Evolutionary conservation across 2,113 vertebrate genomes (phyloP).

Genomic region (Melozone crissalis): DNA sequence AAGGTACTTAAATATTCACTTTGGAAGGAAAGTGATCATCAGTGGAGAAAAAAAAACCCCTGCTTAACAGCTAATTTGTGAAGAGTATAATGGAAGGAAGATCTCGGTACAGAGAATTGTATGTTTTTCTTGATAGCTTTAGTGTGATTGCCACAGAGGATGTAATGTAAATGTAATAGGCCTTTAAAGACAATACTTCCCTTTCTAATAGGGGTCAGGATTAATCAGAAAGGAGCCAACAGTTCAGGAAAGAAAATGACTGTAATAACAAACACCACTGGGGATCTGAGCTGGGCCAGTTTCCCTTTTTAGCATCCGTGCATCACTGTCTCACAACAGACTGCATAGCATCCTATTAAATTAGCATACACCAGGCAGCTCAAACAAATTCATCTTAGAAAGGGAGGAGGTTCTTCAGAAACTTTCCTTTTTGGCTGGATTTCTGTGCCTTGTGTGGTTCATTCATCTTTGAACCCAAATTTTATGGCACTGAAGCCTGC

Average conservation of each 20-base stretch:
- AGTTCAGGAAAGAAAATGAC: conserved; percentile 27
- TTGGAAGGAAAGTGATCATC: conserved; percentile 1
- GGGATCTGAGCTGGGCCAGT: background rate
- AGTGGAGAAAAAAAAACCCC: background rate
- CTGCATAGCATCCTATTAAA: conserved; percentile 35
- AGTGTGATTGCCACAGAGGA: background rate
- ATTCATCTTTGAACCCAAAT: background rate
- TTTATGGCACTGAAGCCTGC: background rate
- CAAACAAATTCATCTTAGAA: conserved; percentile 20
- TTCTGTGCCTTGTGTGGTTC: background rate
- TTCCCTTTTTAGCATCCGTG: conserved; percentile 51
- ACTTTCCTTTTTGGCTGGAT: background rate
- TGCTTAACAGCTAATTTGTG: background rate
- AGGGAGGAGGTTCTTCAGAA: background rate
- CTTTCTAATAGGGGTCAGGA: conserved; percentile 7
- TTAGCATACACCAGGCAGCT: conserved; percentile 31
- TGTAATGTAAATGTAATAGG: background rate
- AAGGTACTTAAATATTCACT: background rate
- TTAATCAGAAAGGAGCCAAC: conserved; percentile 33
- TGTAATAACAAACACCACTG: background rate
- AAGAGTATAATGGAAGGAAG: background rate
- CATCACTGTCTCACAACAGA: conserved; percentile 39
- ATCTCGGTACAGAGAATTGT: background rate
- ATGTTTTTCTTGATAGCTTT: background rate
- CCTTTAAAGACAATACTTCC: conserved; percentile 3